phyloP scores from a whole-genome alignment of 2,113 vertebrate species.

The Antechinus stuartii region DNA sequence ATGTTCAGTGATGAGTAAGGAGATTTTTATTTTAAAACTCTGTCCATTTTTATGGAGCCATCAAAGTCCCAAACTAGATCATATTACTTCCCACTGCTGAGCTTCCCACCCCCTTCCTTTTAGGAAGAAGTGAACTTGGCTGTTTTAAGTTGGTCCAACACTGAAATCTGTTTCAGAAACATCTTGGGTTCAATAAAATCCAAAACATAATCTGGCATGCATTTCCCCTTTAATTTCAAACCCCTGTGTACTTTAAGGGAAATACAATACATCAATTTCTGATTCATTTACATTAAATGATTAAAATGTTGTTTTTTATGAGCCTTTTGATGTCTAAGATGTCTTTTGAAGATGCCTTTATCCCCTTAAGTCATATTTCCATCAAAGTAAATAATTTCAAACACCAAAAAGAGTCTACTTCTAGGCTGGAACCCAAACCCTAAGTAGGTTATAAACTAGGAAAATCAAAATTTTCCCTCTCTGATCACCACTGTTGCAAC shows the following conservation, averaged over 20 bases:
- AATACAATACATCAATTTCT: slow-evolving; percentile 68
- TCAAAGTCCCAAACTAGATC: slow-evolving; percentile 24
- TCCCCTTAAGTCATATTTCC: slow-evolving; percentile 62
- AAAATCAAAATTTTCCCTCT: slow-evolving; percentile 48
- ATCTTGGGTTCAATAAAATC: slow-evolving; percentile 60
- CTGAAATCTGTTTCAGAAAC: slow-evolving; percentile 39
- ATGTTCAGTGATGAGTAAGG: slow-evolving; percentile 45
- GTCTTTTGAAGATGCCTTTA: slow-evolving; percentile 71
- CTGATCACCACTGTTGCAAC: slow-evolving; percentile 45
- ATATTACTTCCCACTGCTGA: slow-evolving; percentile 25
- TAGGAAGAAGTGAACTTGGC: slow-evolving; percentile 32
- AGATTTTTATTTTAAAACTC: slow-evolving; percentile 49
- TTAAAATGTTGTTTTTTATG: slow-evolving; percentile 72
- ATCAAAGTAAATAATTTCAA: slow-evolving; percentile 71
- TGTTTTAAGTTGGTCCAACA: slow-evolving; percentile 50
- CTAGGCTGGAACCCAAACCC: slow-evolving; percentile 56
- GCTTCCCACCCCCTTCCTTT: slow-evolving; percentile 8
- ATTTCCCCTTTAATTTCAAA: slow-evolving; percentile 64
- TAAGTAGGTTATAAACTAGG: slow-evolving; percentile 47
- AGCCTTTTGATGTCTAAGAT: slow-evolving; percentile 73
- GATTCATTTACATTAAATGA: slow-evolving; percentile 74
- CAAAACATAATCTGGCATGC: slow-evolving; percentile 61
- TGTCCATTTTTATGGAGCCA: background rate
- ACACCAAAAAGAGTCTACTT: slow-evolving; percentile 57
- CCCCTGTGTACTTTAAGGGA: slow-evolving; percentile 60